Conservation (phyloP, 2,888 invertebrate species). For the Drosophila mimica region DNA sequence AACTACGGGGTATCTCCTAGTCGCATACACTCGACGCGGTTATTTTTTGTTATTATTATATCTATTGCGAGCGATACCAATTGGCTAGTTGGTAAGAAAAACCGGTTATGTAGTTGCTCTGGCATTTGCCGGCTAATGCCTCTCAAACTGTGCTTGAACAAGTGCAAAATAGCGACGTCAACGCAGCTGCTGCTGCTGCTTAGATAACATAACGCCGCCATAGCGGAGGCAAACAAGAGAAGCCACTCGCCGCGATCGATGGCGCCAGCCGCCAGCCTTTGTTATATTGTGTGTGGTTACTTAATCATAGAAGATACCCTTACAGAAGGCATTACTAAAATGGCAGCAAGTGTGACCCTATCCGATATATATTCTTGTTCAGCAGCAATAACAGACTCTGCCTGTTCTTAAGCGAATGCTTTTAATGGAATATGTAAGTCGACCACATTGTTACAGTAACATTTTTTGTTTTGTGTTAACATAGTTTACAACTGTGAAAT, state of each 20-base stretch:
- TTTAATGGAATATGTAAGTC: neutral
- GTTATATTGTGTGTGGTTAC: slow-evolving; percentile 13
- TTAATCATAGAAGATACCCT: slow-evolving; percentile 4
- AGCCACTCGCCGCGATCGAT: slow-evolving; percentile 33
- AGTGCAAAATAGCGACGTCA: slow-evolving; percentile 29
- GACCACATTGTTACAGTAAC: neutral
- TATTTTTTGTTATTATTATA: slow-evolving; percentile 1
- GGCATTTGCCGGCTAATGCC: slow-evolving; percentile 28
- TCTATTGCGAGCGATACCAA: slow-evolving; percentile 6
- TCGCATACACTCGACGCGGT: neutral
- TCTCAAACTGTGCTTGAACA: slow-evolving; percentile 37
- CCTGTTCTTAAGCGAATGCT: neutral
- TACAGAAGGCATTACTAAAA: neutral
- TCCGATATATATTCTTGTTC: neutral
- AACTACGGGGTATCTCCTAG: neutral
- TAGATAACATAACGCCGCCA: slow-evolving; percentile 44
- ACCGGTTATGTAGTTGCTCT: slow-evolving; percentile 14
- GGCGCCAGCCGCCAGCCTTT: slow-evolving; percentile 56
- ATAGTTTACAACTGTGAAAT: neutral
- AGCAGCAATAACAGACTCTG: neutral
- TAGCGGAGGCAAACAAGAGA: slow-evolving; percentile 45
- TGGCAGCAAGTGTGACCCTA: neutral
- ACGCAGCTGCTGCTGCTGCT: slow-evolving; percentile 19
- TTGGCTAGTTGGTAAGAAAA: slow-evolving; percentile 10
- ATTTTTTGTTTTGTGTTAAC: neutral